Evolutionary conservation across 1,140 invertebrate genomes (phyloP).

Genomic region (Polypedilum vanderplanki): DNA sequence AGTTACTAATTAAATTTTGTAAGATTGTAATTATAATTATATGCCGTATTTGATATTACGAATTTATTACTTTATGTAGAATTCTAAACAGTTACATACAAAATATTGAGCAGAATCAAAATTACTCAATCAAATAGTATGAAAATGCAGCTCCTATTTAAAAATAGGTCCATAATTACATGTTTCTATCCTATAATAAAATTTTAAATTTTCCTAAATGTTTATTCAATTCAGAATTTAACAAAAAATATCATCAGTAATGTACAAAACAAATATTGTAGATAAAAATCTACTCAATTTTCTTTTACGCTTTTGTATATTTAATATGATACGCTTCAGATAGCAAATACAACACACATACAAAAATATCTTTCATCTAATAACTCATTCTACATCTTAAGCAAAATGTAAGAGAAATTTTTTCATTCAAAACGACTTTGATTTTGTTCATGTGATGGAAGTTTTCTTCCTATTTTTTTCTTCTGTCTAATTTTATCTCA

Average conservation of each 20-base stretch:
- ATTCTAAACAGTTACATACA: too few species aligned
- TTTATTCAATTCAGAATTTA: neutral
- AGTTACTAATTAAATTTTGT: too few species aligned
- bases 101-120: too few species aligned
- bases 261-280: neutral
- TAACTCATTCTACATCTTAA: neutral
- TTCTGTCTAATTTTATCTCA: too few species aligned
- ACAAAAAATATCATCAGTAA: slow-evolving; percentile 13
- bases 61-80: too few species aligned
- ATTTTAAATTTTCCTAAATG: too few species aligned
- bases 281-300: slow-evolving; percentile 5
- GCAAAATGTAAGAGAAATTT: neutral
- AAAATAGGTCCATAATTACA: too few species aligned
- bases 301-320: neutral
- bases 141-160: too few species aligned
- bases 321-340: neutral
- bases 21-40: too few species aligned
- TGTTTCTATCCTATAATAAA: too few species aligned
- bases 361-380: neutral
- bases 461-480: neutral
- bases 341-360: neutral
- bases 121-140: too few species aligned
- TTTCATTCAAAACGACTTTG: neutral
- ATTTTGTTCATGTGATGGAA: slow-evolving; percentile 10
- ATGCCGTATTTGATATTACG: too few species aligned